Evolutionary conservation across 2,113 vertebrate genomes (phyloP).

Genomic region (Indicator maculatus): DNA sequence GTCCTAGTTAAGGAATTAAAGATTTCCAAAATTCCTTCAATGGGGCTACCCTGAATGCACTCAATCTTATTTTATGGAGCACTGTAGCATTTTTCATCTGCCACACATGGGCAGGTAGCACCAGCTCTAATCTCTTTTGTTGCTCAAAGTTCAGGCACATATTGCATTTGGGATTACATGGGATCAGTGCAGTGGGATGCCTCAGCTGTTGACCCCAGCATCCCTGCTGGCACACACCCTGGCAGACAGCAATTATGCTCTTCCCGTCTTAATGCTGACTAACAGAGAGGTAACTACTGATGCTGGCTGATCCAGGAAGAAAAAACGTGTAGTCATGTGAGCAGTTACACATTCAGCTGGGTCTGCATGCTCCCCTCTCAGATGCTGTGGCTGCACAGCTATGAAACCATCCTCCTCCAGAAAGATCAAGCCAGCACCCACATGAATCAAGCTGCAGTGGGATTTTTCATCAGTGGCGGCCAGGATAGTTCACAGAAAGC

Average conservation of each 20-base stretch:
- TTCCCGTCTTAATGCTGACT: not conserved
- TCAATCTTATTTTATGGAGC: not conserved
- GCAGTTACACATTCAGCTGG: not conserved
- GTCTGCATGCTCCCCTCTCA: not conserved
- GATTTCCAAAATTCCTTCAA: not conserved
- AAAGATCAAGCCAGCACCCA: not conserved
- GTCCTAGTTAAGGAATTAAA: not conserved
- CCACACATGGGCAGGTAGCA: not conserved
- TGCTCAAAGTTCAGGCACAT: slow-evolving; percentile 1
- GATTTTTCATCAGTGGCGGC: not conserved
- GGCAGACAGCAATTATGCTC: not conserved
- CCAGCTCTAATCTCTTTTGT: not conserved
- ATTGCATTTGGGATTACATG: not conserved
- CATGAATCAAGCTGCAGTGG: accelerated
- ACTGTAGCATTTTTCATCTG: not conserved
- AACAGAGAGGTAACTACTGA: not conserved
- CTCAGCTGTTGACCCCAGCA: not conserved
- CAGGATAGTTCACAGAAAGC: not conserved
- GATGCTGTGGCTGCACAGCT: not conserved
- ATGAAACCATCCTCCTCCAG: not conserved
- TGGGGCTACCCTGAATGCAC: not conserved
- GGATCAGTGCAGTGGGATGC: not conserved
- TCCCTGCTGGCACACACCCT: not conserved
- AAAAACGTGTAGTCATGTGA: not conserved
- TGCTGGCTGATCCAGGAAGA: not conserved